Percentiles rank a stretch among this genome's conserved stretches.
Evolutionary conservation across 64 coral and sea anemone genomes (phyloP).

Genomic region (Stylophora pistillata): DNA sequence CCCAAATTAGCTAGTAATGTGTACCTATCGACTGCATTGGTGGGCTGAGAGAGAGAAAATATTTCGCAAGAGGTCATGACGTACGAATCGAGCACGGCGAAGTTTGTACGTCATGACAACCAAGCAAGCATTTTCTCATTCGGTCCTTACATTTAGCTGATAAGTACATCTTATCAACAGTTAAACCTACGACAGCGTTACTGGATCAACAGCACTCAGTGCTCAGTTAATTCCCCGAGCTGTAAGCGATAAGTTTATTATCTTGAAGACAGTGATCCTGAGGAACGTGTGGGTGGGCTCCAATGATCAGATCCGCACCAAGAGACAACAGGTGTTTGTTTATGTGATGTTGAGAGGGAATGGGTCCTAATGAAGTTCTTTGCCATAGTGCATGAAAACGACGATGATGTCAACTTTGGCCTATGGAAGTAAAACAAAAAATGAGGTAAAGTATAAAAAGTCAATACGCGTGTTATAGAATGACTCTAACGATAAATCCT

Average conservation of each 20-base stretch:
- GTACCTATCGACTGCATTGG: no score
- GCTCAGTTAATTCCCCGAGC: background rate
- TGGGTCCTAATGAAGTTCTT: background rate
- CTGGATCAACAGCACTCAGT: background rate
- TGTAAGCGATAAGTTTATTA: background rate
- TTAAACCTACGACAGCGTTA: background rate
- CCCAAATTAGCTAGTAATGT: no score
- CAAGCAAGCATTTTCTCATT: background rate
- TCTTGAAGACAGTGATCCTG: background rate
- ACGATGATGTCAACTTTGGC: slow-evolving; percentile 32
- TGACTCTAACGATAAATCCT: no score
- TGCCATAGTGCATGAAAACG: slow-evolving; percentile 23
- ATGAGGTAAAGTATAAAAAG: background rate
- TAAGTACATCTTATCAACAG: background rate
- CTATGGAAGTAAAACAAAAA: slow-evolving; percentile 15
- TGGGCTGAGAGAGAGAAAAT: no score
- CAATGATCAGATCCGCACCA: slow-evolving; percentile 19
- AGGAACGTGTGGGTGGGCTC: slow-evolving; percentile 19
- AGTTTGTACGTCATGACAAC: no score
- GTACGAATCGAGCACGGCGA: no score
- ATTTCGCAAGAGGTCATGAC: no score
- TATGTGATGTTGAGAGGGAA: background rate
- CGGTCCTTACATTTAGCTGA: background rate
- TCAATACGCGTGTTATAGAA: background rate
- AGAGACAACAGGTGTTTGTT: background rate